Base-by-base conservation (phyloP, 2,888 invertebrate genomes). In the Netelia virgata region DNA sequence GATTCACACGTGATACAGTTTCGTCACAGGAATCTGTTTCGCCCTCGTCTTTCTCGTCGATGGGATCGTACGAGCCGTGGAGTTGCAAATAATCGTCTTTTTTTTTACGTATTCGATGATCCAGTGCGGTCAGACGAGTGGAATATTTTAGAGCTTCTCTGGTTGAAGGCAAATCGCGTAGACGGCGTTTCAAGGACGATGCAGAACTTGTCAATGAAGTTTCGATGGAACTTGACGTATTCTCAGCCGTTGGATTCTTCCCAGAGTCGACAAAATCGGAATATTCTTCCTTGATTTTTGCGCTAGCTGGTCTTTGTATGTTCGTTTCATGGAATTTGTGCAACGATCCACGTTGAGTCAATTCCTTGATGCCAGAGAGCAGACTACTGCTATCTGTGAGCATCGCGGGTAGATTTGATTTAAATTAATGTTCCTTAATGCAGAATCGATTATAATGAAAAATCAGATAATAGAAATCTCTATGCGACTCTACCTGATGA, bases 41-140 rank as follows among this genome's bases (percentile, higher is more conserved):
- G 9, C 3, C 75, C 70, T 91, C 90, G 53, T 88, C 88, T 55
- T 86, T 87, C 66, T 91, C 91, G 43, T 90, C 91, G 77, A 90
- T 90, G 8, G 87, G 82, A 61, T 87, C 84, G 16, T 81, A 73
- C 5, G 73, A 47, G 10, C 70, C 83, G 28, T 87, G 86, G 50
- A 88, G 73, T 64, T 87, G 87, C 9, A 87, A 73, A 68, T 86
- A 89, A 18, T 82, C 41, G 55, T 88, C 87, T n/a, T 87, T 86
- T 57, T 90, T 88, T 1, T 85, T 84, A 0, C 84, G 83, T 16
- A 88, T 83, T 41, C 87, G 88, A 36, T 86, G 88, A 63, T 83
- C 84, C 28, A 84, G 73, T 9, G 83, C 61, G 6, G 84, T 87
- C 5, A 86, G 77, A 10, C 84, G 88, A 47, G 84, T 85, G 6